Base-by-base conservation (phyloP, 2,888 invertebrate genomes). In the Noctua comes region DNA sequence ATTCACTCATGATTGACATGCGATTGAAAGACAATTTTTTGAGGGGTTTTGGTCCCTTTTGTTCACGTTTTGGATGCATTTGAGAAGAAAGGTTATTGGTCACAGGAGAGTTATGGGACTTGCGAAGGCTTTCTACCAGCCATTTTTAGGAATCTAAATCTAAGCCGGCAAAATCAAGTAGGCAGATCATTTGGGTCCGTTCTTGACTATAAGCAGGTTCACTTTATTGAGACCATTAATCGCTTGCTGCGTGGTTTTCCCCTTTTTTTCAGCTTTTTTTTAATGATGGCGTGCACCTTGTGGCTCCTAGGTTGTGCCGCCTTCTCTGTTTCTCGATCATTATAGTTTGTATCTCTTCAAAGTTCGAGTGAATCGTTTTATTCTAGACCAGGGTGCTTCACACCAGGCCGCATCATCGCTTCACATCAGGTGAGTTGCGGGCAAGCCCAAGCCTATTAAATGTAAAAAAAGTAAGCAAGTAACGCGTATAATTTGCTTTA, bases 1-100 rank as follows among this genome's bases (percentile, higher is more conserved):
- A 76, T 73, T 54, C 68, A 71, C 54, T 68, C 73, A 57, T 86
- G 84, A 86, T 79, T 76, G 86, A 83, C 84, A 71, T 43, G 68
- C 16, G 36, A 73, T 83, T 79, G 73, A 86, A 79, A 76, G 51
- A 31, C 71, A 75, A 68, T 62, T 71, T 84, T 86, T 83, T 43
- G 27, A 36, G 40, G 4, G 57, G 1, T 48, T 73, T 73, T 31
- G 31, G 27, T 36, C 16, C 0, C 27, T 71, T 71, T 68, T 46
- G 2, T 6, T 4, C 46, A 24, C 13, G 36, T 51, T 71, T 72
- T 68, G 48, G 57, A 64, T 51, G 70, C 68, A 48, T 24, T 0
- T 7, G 16, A 57, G 54, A 4, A n/a, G 16, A 62, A 54, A 70
- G 27, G 10, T 5, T 6, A 43, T 66, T 24, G n/a, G 16, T 11